phyloP scores from a whole-genome alignment of 92 coral and sea anemone genomes.

The Muricea muricata region DNA sequence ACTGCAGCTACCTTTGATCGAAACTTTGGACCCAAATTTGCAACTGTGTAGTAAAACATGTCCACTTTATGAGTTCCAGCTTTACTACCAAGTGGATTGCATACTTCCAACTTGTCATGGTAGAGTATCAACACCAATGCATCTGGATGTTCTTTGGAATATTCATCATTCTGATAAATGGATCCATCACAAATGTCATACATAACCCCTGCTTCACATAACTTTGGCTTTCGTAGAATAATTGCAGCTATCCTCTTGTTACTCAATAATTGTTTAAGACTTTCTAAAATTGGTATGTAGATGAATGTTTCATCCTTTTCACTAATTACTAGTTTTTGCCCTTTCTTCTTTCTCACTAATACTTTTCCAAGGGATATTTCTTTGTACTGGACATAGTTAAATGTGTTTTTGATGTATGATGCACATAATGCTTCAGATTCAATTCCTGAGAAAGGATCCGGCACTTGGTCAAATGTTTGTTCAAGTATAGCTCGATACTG shows the following conservation, averaged over 20 bases:
- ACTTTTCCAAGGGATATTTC: conserved; percentile 1
- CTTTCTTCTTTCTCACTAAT: conserved; percentile 19
- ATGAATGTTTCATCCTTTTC: conserved; percentile 19
- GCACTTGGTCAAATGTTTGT: neutral
- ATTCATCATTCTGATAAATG: conserved; percentile 22
- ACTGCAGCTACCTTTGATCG: conserved; percentile 11
- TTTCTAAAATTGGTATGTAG: conserved; percentile 13
- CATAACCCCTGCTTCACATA: neutral
- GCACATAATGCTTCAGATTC: conserved; percentile 26
- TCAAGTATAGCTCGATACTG: neutral
- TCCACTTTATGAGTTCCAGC: conserved; percentile 40
- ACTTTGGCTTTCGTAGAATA: conserved; percentile 3
- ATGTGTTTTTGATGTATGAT: conserved; percentile 21
- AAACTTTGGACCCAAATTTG: conserved; percentile 11
- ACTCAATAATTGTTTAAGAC: conserved; percentile 11
- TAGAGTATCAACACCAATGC: conserved; percentile 22
- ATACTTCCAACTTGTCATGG: conserved; percentile 23
- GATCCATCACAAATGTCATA: conserved; percentile 34
- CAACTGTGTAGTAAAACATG: conserved; percentile 23
- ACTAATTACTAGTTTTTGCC: neutral
- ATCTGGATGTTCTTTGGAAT: conserved; percentile 5
- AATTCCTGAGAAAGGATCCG: conserved; percentile 24
- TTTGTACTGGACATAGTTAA: conserved; percentile 16
- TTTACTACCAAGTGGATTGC: conserved; percentile 40
- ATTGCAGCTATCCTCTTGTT: conserved; percentile 22